phyloP scores from a whole-genome alignment of 2,888 invertebrate species.

The Drosophila anceps region DNA sequence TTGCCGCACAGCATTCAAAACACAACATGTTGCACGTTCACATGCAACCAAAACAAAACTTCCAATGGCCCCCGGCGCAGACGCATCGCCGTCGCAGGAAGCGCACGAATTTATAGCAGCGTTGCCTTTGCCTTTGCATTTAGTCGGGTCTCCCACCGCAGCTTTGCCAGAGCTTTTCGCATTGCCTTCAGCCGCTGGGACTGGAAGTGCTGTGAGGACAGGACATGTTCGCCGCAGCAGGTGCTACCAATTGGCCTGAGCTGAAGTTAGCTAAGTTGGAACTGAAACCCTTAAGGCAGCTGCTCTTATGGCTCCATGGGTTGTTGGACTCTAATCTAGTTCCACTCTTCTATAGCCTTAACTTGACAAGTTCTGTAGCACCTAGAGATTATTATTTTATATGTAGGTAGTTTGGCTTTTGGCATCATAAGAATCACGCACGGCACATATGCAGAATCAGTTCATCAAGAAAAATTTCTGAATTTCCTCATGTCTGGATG shows the following conservation, averaged over 20 bases:
- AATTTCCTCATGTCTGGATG: not conserved
- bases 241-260: slow-evolving; percentile 22
- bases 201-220: slow-evolving; percentile 29
- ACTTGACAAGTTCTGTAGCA: not conserved
- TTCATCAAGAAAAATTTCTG: not conserved
- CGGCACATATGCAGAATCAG: not conserved
- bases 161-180: slow-evolving; percentile 27
- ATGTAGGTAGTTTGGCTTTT: not conserved
- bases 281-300: not conserved
- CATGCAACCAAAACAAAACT: slow-evolving; percentile 70
- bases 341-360: not conserved
- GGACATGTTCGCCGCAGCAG: slow-evolving; percentile 28
- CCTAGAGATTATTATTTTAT: not conserved
- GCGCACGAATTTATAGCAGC: slow-evolving; percentile 9
- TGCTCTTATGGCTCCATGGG: not conserved
- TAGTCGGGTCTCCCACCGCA: slow-evolving; percentile 51
- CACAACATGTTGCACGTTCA: slow-evolving; percentile 70
- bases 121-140: slow-evolving; percentile 14
- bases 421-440: not conserved
- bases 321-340: not conserved
- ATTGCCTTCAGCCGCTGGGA: not conserved
- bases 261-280: not conserved
- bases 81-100: slow-evolving; percentile 18
- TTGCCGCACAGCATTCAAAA: slow-evolving; percentile 68
- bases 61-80: slow-evolving; percentile 42